Evolutionary conservation across 2,797 vertebrate genomes (phyloP).

Genomic region (Argyrosomus regius): DNA sequence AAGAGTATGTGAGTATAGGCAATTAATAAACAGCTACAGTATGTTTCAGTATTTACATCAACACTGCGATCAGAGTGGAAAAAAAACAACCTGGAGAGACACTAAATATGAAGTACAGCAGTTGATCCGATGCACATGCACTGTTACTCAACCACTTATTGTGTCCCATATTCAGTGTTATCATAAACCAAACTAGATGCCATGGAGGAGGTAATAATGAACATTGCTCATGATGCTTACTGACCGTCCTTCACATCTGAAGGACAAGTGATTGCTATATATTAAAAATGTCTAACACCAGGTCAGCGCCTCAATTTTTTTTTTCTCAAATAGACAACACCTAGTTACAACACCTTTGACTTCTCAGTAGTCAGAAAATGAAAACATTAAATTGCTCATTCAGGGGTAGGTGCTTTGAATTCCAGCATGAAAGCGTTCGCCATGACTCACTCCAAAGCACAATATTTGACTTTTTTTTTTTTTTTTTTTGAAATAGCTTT

Average conservation of each 20-base stretch:
- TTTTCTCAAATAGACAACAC: neutral
- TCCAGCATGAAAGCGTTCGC: conserved; percentile 48
- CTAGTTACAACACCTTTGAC: conserved; percentile 29
- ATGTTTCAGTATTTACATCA: conserved; percentile 60
- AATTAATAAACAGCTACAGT: conserved; percentile 40
- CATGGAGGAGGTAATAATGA: conserved; percentile 18
- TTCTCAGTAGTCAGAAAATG: conserved; percentile 20
- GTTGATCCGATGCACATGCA: conserved; percentile 22
- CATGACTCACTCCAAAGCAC: conserved; percentile 37
- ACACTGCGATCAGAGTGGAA: conserved; percentile 27
- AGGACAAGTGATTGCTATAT: conserved; percentile 25
- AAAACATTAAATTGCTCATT: conserved; percentile 36
- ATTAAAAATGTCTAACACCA: conserved; percentile 22
- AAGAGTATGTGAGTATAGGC: conserved; percentile 28
- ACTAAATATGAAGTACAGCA: conserved; percentile 43
- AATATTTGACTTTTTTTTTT: neutral
- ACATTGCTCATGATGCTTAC: conserved; percentile 12
- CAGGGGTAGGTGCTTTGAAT: conserved; percentile 35
- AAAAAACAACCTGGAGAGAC: conserved; percentile 16
- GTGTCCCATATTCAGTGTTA: conserved; percentile 14
- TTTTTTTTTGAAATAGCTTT: conserved; percentile 37
- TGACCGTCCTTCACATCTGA: conserved; percentile 37
- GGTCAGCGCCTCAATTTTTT: neutral
- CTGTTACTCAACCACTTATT: neutral
- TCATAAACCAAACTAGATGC: conserved; percentile 13